These are phyloP conservation scores for Didymodactylos carnosus DNA, from an alignment of 2,888 invertebrate genomes.

Conservation along the genomic window DNA sequence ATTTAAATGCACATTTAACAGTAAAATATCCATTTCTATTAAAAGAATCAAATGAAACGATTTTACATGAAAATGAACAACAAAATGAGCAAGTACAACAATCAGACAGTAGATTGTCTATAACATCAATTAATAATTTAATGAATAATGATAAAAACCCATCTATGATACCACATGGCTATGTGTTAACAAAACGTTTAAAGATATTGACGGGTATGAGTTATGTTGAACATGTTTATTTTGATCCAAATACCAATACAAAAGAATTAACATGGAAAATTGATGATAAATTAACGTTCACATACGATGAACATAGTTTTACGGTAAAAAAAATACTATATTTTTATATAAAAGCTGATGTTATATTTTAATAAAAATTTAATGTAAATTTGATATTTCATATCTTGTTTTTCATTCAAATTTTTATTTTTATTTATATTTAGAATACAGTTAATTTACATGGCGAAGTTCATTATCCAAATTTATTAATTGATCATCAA, in stretches of 20 bases:
- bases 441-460: slow-evolving; percentile 46
- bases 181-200: neutral
- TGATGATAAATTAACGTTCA: neutral
- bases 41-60: too few relatives aligned
- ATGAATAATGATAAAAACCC: neutral
- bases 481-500: slow-evolving; percentile 42
- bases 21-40: slow-evolving; percentile 25
- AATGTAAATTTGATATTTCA: neutral
- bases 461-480: slow-evolving; percentile 50
- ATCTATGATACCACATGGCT: neutral
- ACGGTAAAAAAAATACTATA: neutral
- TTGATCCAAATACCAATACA: neutral
- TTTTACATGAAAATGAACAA: too few relatives aligned
- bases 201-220: neutral
- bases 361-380: neutral
- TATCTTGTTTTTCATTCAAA: slow-evolving; percentile 8
- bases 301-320: neutral
- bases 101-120: neutral
- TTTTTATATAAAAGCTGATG: neutral
- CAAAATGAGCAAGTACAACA: too few relatives aligned
- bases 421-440: neutral
- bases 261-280: neutral
- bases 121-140: neutral
- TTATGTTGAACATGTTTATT: neutral
- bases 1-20: slow-evolving; percentile 25